Percentiles rank a stretch among this genome's conserved stretches.
Conservation (phyloP, 2,888 invertebrate species). For the Apodemia hepburni region DNA sequence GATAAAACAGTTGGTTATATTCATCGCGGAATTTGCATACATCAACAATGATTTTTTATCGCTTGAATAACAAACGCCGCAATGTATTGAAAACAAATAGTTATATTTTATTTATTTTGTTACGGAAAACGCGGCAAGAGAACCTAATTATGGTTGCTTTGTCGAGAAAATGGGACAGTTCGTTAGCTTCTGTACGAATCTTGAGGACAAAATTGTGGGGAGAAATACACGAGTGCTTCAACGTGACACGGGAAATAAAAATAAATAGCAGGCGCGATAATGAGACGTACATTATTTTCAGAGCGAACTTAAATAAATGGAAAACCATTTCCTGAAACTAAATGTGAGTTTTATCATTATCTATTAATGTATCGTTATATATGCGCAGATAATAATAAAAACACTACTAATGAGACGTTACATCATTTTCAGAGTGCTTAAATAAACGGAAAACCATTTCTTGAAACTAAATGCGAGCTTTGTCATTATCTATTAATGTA, state of each 20-base stretch:
- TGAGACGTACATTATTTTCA: not conserved
- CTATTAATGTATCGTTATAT: no score
- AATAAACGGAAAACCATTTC: not conserved
- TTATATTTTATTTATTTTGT: conserved; percentile 9
- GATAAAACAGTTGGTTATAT: no score
- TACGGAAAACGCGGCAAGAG: conserved; percentile 4
- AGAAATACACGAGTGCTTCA: conserved; percentile 11
- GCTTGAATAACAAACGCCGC: not conserved
- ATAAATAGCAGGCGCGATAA: conserved; percentile 7
- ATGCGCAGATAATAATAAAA: no score
- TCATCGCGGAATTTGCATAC: no score
- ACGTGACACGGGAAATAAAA: conserved; percentile 12
- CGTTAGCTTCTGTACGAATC: conserved; percentile 44
- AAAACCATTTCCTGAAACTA: not conserved
- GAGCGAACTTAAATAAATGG: not conserved
- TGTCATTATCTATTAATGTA: no score
- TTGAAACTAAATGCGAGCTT: not conserved
- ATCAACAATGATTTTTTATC: not conserved
- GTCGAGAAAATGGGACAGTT: conserved; percentile 65
- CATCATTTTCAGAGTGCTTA: not conserved
- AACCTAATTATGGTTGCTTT: conserved; percentile 41
- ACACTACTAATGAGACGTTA: no score
- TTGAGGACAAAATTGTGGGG: conserved; percentile 17
- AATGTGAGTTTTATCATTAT: no score
- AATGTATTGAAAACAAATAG: conserved; percentile 12